phyloP scores from a whole-genome alignment of 2,113 vertebrate genomes.

The Chionodraco myersi region DNA sequence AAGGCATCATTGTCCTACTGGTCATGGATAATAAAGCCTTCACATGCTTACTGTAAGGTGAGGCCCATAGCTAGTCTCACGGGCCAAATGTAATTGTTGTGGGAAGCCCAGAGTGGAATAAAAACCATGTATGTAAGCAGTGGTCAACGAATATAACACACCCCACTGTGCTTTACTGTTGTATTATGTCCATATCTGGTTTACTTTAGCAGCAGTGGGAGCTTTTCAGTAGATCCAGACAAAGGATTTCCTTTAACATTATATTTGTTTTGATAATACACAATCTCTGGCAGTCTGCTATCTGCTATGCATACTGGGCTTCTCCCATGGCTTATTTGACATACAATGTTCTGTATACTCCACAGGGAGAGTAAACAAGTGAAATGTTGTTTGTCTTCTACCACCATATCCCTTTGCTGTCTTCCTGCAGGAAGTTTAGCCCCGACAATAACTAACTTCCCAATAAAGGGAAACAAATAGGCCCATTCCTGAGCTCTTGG shows the following conservation, averaged over 20 bases:
- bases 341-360: slow-evolving; percentile 30
- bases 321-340: slow-evolving; percentile 30
- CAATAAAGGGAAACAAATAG: slow-evolving; percentile 59
- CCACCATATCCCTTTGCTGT: slow-evolving; percentile 58
- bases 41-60: background rate
- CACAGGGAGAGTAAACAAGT: slow-evolving; percentile 54
- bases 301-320: slow-evolving; percentile 17
- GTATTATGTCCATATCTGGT: background rate
- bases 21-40: slow-evolving; percentile 34
- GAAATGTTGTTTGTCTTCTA: slow-evolving; percentile 65
- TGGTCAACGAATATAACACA: background rate
- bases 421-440: slow-evolving; percentile 75
- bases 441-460: slow-evolving; percentile 55
- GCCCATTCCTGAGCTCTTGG: slow-evolving; percentile 20
- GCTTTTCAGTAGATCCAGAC: slow-evolving; percentile 35
- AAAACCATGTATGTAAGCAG: slow-evolving; percentile 16
- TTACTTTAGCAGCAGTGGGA: background rate
- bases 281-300: slow-evolving; percentile 41
- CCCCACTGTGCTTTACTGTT: slow-evolving; percentile 7
- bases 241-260: slow-evolving; percentile 50
- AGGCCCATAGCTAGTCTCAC: background rate
- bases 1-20: slow-evolving; percentile 46
- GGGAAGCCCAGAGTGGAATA: background rate
- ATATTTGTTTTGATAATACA: slow-evolving; percentile 61
- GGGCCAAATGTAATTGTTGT: slow-evolving; percentile 23